Evolutionary conservation across 2,888 invertebrate species (phyloP).

Genomic region (Tineola bisselliella): DNA sequence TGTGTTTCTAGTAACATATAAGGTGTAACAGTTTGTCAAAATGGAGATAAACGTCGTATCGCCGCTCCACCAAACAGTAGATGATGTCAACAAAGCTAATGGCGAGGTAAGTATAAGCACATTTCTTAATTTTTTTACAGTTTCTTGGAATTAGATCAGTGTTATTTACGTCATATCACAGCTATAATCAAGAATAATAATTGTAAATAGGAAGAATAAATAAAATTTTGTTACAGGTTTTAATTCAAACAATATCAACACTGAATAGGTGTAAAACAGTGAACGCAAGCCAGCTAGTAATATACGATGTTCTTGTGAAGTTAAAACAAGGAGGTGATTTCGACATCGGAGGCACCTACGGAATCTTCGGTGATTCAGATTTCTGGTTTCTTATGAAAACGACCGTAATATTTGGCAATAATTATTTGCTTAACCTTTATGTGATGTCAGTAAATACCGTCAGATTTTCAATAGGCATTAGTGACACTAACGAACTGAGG

Average conservation of each 20-base stretch:
- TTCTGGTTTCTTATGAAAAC: slow-evolving; percentile 48
- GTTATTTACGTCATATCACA: neutral
- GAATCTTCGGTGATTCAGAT: slow-evolving; percentile 27
- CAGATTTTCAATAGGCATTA: slow-evolving; percentile 32
- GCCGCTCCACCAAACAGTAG: slow-evolving; percentile 15
- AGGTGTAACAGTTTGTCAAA: too few relatives aligned
- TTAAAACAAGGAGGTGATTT: slow-evolving; percentile 27
- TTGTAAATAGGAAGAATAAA: too few relatives aligned
- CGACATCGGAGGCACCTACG: slow-evolving; percentile 49
- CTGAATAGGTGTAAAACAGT: slow-evolving; percentile 31
- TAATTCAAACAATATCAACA: slow-evolving; percentile 23
- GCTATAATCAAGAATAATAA: too few relatives aligned
- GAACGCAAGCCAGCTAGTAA: slow-evolving; percentile 32
- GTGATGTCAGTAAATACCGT: slow-evolving; percentile 36
- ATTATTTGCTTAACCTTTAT: slow-evolving; percentile 42
- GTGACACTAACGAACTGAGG: slow-evolving; percentile 24
- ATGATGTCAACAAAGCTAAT: slow-evolving; percentile 6
- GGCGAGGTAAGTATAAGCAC: slow-evolving; percentile 7
- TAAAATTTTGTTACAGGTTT: too few relatives aligned
- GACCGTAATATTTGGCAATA: slow-evolving; percentile 32
- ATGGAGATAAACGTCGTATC: neutral
- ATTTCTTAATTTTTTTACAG: too few relatives aligned
- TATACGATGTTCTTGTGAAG: slow-evolving; percentile 32
- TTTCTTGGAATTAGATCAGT: neutral
- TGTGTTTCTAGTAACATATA: too few relatives aligned